Base-by-base conservation (phyloP, 1,140 invertebrate genomes). In the Ptiloglossa arizonensis region DNA sequence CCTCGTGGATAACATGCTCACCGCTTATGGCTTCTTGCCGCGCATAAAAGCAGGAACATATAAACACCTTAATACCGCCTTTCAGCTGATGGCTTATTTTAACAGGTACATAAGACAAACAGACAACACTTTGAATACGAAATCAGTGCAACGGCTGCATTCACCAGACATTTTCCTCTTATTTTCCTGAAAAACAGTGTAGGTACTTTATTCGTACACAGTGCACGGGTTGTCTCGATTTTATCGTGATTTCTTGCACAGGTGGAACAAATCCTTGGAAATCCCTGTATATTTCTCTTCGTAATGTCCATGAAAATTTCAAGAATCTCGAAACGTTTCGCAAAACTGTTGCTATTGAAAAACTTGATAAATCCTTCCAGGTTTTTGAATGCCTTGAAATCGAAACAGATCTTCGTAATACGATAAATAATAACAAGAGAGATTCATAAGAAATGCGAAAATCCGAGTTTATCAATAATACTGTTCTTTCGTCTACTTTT, bases 81-180 rank as follows among this genome's bases (percentile, higher is more conserved):
- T 96, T 83, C 94, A 94, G 79, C 87, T 95, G 32, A 92, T 95
- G 92, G 94, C 95, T 4, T 96, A 96, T 86, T 94, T 96, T 72
- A 96, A 96, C 89, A 96, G 94, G 94, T 94, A 86, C 68, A 60
- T 17, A 3, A 17, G 27, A 38, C 11, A 2, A 41, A 11, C 41
- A 13, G 1, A 2, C 19, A 19, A 32, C 24, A 13, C 15, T 35
- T 35, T 19, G n/a, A 52, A 52, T 8, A n/a, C 0, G n/a, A 22
- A 22, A 5, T n/a, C 9, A 22, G n/a, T 9, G 50, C 22, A 52
- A 24, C 50, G 2, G 1, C 3, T n/a, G 17, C 17, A 1, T 19
- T 48, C 19, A 52, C 9, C n/a, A 5, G 9, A 41, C 17, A 52
- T 52, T 24, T 52, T 2, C 1, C 24, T 52, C 9, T 9, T 52